A percentile compares a stretch with the other conserved stretches of the same genome.
phyloP scores from a whole-genome alignment of 2,797 vertebrate species.

The Sebastes oblongus region DNA sequence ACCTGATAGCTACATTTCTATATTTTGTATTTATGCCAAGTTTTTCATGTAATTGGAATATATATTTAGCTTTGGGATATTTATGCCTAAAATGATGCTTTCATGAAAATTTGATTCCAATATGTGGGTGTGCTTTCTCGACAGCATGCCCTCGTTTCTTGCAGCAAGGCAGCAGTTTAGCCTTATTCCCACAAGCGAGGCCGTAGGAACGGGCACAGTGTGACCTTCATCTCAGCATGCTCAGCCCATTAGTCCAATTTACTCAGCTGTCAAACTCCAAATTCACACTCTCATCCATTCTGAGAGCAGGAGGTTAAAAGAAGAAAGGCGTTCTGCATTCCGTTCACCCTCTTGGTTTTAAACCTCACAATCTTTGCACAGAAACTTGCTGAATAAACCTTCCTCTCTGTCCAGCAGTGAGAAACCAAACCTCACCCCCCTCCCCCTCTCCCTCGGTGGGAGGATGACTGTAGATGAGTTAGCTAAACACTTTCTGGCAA shows the following conservation, averaged over 20 bases:
- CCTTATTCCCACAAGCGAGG: slow-evolving; percentile 46
- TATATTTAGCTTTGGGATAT: slow-evolving; percentile 32
- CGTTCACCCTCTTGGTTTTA: slow-evolving; percentile 45
- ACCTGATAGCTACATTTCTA: not conserved
- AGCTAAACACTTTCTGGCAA: slow-evolving; percentile 76
- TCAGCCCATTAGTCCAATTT: slow-evolving; percentile 77
- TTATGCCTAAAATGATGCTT: not conserved
- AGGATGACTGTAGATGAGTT: slow-evolving; percentile 76
- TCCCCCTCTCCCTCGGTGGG: slow-evolving; percentile 18
- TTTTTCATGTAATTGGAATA: slow-evolving; percentile 7
- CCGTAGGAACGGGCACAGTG: slow-evolving; percentile 36
- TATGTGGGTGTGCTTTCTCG: slow-evolving; percentile 26
- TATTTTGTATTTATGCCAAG: not conserved
- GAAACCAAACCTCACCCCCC: slow-evolving; percentile 40
- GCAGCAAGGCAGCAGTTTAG: slow-evolving; percentile 18
- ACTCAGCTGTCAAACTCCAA: slow-evolving; percentile 71
- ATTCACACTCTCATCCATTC: slow-evolving; percentile 57
- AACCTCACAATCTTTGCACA: slow-evolving; percentile 49
- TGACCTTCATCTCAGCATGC: slow-evolving; percentile 65
- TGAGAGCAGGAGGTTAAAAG: slow-evolving; percentile 58
- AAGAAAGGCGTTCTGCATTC: slow-evolving; percentile 58
- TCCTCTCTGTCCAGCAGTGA: slow-evolving; percentile 51
- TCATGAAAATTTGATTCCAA: slow-evolving; percentile 26
- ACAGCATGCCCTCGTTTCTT: slow-evolving; percentile 21
- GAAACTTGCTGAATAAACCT: slow-evolving; percentile 70